Base-by-base conservation (phyloP, 2,797 vertebrate species). In the Zenarchopterus dispar region DNA sequence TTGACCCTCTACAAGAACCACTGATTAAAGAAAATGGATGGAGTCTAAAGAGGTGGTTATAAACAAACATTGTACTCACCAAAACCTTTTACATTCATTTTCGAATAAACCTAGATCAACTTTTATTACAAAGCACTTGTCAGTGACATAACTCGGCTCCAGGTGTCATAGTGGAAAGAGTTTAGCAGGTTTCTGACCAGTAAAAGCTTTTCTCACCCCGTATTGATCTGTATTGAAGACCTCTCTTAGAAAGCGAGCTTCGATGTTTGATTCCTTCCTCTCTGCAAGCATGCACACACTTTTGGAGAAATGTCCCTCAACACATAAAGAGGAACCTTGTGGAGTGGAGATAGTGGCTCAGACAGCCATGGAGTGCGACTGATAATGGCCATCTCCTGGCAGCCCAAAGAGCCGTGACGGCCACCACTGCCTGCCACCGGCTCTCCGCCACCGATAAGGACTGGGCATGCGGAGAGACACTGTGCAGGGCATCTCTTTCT, bases 341-440 rank as follows among this genome's bases (percentile, higher is more conserved):
- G 2, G 75, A 77, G 81, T 33, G 78, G 60, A 82, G 88, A 90
- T 88, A 91, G 85, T 17, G 78, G 72, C 56, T 33, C 70, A 82
- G 78, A 75, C 79, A 67, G 80, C 76, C 67, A 49, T 68, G 81
- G 88, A 80, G 78, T 75, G 82, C 45, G 56, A 1, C 49, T 24
- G 85, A 90, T 92, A 92, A 90, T 91, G 88, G 78, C 67, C 69
- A 64, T 87, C 85, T 86, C 75, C 76, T 83, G 80, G 84, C 82
- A 81, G 80, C 75, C 80, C 80, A 78, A 66, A 78, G 82, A 84
- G 76, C 75, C 78, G 39, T 89, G 86, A 90, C 90, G 63, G 75
- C 62, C 45, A 56, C 79, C 80, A 58, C 73, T 85, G 56, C 67
- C 78, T 46, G 67, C 78, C 78, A 65, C 62, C 44, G 17, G 62